Evolutionary conservation across 2,888 invertebrate genomes (phyloP).

Genomic region (Galeruca laticollis): DNA sequence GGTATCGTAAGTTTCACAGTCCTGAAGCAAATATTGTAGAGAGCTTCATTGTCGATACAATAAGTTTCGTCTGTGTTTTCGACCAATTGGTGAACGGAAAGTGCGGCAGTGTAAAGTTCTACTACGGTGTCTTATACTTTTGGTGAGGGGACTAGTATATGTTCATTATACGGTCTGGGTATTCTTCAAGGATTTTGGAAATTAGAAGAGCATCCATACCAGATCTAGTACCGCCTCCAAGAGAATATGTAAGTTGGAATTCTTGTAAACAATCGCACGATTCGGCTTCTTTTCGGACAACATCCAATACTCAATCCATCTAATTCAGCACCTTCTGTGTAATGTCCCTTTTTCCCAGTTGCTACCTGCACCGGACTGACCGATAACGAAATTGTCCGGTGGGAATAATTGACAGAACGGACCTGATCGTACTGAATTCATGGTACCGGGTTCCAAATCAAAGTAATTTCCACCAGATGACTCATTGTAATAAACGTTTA

Average conservation of each 20-base stretch:
- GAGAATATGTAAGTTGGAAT: conserved; percentile 94
- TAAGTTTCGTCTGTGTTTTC: conserved; percentile 93
- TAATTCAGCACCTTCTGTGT: conserved; percentile 91
- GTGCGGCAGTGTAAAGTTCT: conserved; percentile 91
- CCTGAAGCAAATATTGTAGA: conserved; percentile 93
- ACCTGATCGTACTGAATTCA: conserved; percentile 96
- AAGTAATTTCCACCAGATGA: conserved; percentile 95
- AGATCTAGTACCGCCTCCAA: conserved; percentile 97
- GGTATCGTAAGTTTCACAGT: conserved; percentile 90
- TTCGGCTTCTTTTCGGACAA: conserved; percentile 88
- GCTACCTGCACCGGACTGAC: conserved; percentile 87
- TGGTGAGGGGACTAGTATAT: conserved; percentile 90
- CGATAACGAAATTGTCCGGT: conserved; percentile 96
- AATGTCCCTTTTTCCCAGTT: conserved; percentile 94
- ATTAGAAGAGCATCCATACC: conserved; percentile 93
- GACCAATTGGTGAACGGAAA: conserved; percentile 89
- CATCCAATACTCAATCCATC: conserved; percentile 88
- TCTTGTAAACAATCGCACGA: conserved; percentile 94
- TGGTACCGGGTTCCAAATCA: conserved; percentile 96
- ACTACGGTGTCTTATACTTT: conserved; percentile 93
- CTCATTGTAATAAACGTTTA: conserved; percentile 96
- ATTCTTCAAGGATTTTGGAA: conserved; percentile 97
- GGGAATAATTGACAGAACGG: conserved; percentile 95
- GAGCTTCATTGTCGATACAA: conserved; percentile 93
- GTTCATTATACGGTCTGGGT: conserved; percentile 98